These are phyloP conservation scores for Dasyurus viverrinus DNA, from an alignment of 2,113 vertebrate species.

Conservation along the genomic window DNA sequence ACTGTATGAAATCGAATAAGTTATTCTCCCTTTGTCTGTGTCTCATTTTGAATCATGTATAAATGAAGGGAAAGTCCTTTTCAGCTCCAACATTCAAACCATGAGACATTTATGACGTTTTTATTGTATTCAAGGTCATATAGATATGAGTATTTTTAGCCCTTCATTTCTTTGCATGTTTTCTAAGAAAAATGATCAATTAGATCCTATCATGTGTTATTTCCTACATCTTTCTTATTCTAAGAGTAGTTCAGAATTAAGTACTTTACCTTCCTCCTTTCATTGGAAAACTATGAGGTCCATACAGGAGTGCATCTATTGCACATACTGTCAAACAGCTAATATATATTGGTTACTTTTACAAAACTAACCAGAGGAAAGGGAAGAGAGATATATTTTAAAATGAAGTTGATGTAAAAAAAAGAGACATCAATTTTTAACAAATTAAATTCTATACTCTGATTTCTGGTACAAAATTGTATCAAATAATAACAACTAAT, in stretches of 20 bases:
- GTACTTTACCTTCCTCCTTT: conserved; percentile 10
- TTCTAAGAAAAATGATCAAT: conserved; percentile 72
- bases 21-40: conserved; percentile 5
- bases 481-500: not conserved
- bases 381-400: not conserved
- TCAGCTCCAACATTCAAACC: conserved; percentile 13
- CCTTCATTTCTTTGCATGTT: conserved; percentile 59
- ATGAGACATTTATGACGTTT: not conserved
- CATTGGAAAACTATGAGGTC: not conserved
- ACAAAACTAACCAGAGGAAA: not conserved
- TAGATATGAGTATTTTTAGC: conserved; percentile 82
- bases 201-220: conserved; percentile 15
- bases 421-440: not conserved
- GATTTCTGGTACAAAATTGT: not conserved
- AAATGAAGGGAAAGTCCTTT: conserved; percentile 45
- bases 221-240: conserved; percentile 49
- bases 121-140: conserved; percentile 12
- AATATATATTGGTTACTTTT: not conserved
- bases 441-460: not conserved
- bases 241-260: conserved; percentile 66
- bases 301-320: not conserved
- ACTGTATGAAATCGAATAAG: conserved; percentile 32
- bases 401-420: not conserved
- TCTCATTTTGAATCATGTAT: not conserved
- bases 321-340: not conserved